Evolutionary conservation across 2,797 vertebrate genomes (phyloP), one percentile per base, ranked within the genome.

Genomic region (Etheostoma nigrum): DNA sequence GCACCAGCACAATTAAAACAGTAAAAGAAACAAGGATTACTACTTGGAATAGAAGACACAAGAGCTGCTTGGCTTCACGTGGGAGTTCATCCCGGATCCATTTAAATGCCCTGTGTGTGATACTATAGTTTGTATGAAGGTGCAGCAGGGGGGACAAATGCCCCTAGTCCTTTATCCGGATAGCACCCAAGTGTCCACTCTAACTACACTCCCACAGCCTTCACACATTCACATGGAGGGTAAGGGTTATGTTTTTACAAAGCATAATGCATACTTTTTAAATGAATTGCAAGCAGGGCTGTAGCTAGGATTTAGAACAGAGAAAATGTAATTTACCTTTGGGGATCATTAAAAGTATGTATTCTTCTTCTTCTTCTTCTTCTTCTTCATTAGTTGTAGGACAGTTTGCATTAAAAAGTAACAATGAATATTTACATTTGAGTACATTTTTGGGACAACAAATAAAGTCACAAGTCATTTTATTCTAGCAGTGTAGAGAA

Each of bases 1-100:
- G 88, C 92, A 90, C 81, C 90, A 87, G 81, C 79, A 92, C 90
- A 92, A 93, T 93, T 93, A 94, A 81, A 86, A 84, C 23, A 76
- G 76, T 65, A 83, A 82, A 76, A 69, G 57, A 86, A 83, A 72
- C 47, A 78, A 76, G 76, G 84, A 92, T 91, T 86, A 90, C 48
- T 40, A 53, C 67, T 55, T 45, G 47, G 54, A 58, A 52, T 14
- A 45, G 53, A 77, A 63, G 61, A 71, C 78, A 77, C 63, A 69
- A 33, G 49, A 76, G 65, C 71, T 61, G 40, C 68, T 55, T 3
- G 49, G 51, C 47, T 81, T 60, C 67, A 76, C 10, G 14, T 13
- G 65, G 67, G 75, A 81, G 67, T 86, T 85, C 57, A 80, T 74
- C 63, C 54, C 13, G 14, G 73, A 77, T 83, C 67, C 58, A 68